Percentiles rank a stretch among this genome's conserved stretches.
Evolutionary conservation across 1,140 invertebrate genomes (phyloP).

Genomic region (Aphelinus certus): DNA sequence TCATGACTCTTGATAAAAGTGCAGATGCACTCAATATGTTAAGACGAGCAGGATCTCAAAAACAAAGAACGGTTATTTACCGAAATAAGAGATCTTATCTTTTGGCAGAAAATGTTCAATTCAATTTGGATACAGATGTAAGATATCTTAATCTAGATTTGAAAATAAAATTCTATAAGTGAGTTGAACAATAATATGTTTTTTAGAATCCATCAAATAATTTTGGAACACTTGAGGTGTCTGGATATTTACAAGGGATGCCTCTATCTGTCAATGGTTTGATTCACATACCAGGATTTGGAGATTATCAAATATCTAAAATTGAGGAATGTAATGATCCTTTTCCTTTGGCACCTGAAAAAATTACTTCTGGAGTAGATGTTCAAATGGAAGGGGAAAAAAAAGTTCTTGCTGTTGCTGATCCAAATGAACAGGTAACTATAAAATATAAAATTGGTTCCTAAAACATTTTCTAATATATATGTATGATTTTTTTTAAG

Average conservation of each 20-base stretch:
- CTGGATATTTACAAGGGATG: conserved; percentile 85
- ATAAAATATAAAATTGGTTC: neutral
- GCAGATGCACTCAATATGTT: conserved; percentile 83
- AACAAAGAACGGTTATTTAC: conserved; percentile 77
- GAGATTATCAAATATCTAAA: conserved; percentile 89
- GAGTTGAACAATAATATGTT: neutral
- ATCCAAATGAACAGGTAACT: conserved; percentile 75
- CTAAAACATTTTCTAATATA: neutral
- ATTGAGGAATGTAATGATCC: conserved; percentile 83
- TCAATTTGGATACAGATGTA: conserved; percentile 45
- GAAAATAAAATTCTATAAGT: too few relatives aligned
- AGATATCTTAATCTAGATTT: neutral
- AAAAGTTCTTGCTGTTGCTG: conserved; percentile 68
- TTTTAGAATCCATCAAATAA: conserved; percentile 46
- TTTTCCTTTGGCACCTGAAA: conserved; percentile 66
- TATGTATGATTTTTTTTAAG: conserved; percentile 52
- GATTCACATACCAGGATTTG: conserved; percentile 89
- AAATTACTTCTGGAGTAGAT: conserved; percentile 44
- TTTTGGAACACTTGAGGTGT: conserved; percentile 81
- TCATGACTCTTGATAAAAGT: conserved; percentile 78
- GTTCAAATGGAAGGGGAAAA: conserved; percentile 50
- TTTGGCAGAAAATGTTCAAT: conserved; percentile 82
- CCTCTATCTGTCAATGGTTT: conserved; percentile 87
- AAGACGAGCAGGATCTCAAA: conserved; percentile 82
- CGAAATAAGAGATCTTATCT: conserved; percentile 83